phyloP scores from a whole-genome alignment of 2,888 invertebrate species.

The Diaphora mendica region DNA sequence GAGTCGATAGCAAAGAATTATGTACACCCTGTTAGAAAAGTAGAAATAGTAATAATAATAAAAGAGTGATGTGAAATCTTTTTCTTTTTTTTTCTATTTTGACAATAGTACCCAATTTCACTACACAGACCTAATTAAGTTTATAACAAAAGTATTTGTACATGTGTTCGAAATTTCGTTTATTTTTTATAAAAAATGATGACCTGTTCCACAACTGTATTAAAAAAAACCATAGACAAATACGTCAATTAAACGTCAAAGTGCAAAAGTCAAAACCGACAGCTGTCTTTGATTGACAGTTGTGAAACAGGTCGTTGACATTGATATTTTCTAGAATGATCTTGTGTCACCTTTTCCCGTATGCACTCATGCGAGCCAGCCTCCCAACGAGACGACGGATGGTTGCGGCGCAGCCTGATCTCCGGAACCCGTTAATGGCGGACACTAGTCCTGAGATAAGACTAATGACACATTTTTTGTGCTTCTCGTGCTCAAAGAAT shows the following conservation, averaged over 20 bases:
- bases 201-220: constrained; percentile 11
- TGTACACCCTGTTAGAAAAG: background rate
- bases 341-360: constrained; percentile 26
- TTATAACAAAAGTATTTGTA: background rate
- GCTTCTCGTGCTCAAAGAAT: constrained; percentile 26
- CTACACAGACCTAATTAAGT: background rate
- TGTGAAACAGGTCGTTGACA: constrained; percentile 11
- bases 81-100: background rate
- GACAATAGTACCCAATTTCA: constrained; percentile 16
- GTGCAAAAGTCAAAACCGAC: background rate
- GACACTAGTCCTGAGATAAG: constrained; percentile 26
- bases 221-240: background rate
- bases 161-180: background rate
- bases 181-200: background rate
- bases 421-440: constrained; percentile 21
- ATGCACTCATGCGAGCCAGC: too few species aligned
- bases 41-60: background rate
- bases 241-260: background rate
- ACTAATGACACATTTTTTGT: constrained; percentile 28
- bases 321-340: constrained; percentile 24
- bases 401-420: constrained; percentile 18
- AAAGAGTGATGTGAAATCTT: background rate
- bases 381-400: constrained; percentile 17
- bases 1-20: background rate
- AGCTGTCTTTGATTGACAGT: background rate